phyloP scores from a whole-genome alignment of 2,888 invertebrate genomes.

The Chaetoderma sp. region DNA sequence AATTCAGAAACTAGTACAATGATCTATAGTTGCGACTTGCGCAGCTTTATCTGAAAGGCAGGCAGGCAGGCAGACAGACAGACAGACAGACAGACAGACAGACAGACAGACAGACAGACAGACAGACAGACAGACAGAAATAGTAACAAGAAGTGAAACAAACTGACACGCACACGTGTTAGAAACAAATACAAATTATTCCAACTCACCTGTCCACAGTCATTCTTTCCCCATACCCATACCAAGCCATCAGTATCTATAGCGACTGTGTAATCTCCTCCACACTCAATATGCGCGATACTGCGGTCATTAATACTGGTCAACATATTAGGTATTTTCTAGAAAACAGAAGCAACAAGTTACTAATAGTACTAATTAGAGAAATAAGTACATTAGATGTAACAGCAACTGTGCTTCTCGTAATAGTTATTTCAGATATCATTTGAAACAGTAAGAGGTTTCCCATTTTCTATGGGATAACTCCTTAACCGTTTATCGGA shows the following conservation, averaged over 20 bases:
- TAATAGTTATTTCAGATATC: too few species aligned
- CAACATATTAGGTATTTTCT: slow-evolving; percentile 61
- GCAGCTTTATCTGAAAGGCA: too few species aligned
- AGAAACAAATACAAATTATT: too few species aligned
- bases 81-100: slow-evolving; percentile 1
- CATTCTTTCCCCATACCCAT: slow-evolving; percentile 83
- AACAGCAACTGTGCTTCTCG: too few species aligned
- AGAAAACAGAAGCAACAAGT: slow-evolving; percentile 28
- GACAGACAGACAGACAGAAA: neutral
- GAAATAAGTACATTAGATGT: too few species aligned
- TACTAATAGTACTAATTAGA: too few species aligned
- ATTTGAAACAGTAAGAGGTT: too few species aligned
- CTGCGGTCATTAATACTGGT: slow-evolving; percentile 57
- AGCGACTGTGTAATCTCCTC: slow-evolving; percentile 83
- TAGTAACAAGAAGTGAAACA: neutral
- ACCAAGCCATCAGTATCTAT: slow-evolving; percentile 76
- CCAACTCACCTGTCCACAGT: slow-evolving; percentile 76
- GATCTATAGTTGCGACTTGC: neutral
- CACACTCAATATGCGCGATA: slow-evolving; percentile 75
- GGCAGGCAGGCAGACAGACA: too few species aligned
- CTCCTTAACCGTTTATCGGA: too few species aligned
- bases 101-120: neutral
- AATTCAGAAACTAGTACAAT: too few species aligned
- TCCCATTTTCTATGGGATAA: too few species aligned
- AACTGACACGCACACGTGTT: too few species aligned